Base-by-base conservation (phyloP, 2,888 invertebrate genomes). In the Acanthosepion pharaonis region DNA sequence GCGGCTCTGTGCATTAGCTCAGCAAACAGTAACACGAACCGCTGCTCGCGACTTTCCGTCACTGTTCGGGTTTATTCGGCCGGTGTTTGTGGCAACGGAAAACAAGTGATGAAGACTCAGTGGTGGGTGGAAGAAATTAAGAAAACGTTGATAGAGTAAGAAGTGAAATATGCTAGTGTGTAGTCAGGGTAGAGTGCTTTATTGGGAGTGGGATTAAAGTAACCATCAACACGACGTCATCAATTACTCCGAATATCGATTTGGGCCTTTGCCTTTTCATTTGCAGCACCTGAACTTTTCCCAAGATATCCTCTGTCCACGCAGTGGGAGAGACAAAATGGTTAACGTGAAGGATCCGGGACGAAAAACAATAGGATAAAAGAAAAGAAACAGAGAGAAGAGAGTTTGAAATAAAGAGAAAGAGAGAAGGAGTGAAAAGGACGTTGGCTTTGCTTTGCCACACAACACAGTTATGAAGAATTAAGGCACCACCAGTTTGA, bases 1-100 rank as follows among this genome's bases (percentile, higher is more conserved):
- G 78, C 78, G 78, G n/a, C 33, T 8, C 78, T 78, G 78, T 49
- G 53, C 92, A 93, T 93, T 93, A 93, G 53, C 92, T 93, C 53
- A 49, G 92, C 49, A 93, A 93, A 93, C 49, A 93, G 92, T 93
- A 93, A 93, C 92, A 49, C 18, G 92, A 93, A 49, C 92, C 92
- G n/a, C 53, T n/a, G 92, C 53, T 93, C 92, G 92, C 92, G 92
- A 93, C 92, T 93, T 93, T 49, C 49, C 92, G 92, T 93, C 92
- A 93, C 92, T 93, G 49, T 48, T 93, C 92, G 92, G 92, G 51
- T 28, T 93, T 93, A 93, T 93, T 53, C 92, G 92, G 51, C 51
- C 23, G 48, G 9, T 92, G 78, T 78, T 78, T 78, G 78, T 78
- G 78, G 78, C 78, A 78, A 78, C 78, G 78, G n/a, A n/a, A 78